Evolutionary conservation across 2,888 invertebrate species (phyloP), one percentile per base, ranked within the genome.

Genomic region (Crepidodera aurea): DNA sequence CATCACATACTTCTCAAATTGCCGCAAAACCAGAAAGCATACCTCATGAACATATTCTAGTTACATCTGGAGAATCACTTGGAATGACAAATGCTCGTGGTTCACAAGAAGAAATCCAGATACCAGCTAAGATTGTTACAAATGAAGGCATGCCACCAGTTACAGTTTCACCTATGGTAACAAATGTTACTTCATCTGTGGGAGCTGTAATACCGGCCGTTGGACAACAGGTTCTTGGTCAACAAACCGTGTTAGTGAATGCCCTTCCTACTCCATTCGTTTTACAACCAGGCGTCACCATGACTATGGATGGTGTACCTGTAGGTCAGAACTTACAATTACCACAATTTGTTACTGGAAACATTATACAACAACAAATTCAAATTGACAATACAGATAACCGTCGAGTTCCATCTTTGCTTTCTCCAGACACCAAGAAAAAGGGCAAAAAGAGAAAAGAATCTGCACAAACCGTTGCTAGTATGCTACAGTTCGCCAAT

Each of bases 201-300:
- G 84, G 86, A 7, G 88, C 89, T 78, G 87, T 88, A 0, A 85
- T 88, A 34, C 87, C 89, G 1, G 85, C 87, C 0, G 87, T 86
- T 0, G 76, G 75, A 1, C 88, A 87, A 69, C 86, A 89, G 73
- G 86, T 91, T 13, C 84, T 91, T 1, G 90, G 90, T 22, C 91
- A 88, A 74, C 90, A 90, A 22, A 89, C 92, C 0, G 91, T 93
- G 0, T 85, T 94, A 3, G 89, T 94, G 1, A 94, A 94, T 75
- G 88, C 93, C 0, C 81, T 93, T 65, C 90, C 89, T 50, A 84
- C 90, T 13, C 92, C 92, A 0, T 90, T 92, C 69, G 88, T 93
- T 4, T 85, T 93, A 40, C 93, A 93, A 73, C 90, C 91, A 0
- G 86, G 90, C 1, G 87, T 91, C 68, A 78, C 81, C 0, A 88